phyloP scores from a whole-genome alignment of 2,888 invertebrate genomes.

The Cybosia mesomella region DNA sequence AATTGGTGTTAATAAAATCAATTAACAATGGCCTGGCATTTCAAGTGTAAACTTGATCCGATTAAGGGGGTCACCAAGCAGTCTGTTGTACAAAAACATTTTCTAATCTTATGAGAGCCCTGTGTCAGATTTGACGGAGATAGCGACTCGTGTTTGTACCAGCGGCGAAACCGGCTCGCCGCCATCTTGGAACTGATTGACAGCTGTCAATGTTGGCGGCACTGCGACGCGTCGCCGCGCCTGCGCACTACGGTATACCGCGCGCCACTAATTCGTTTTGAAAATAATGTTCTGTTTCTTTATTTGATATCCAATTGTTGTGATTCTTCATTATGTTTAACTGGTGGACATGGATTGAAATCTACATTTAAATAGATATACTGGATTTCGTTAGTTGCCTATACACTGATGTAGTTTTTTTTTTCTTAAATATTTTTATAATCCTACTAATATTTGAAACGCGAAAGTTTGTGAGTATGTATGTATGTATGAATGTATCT shows the following conservation, averaged over 20 bases:
- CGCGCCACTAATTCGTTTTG: conserved; percentile 73
- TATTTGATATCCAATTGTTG: conserved; percentile 35
- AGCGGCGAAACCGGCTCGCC: conserved; percentile 75
- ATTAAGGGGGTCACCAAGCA: conserved; percentile 48
- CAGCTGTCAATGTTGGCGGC: conserved; percentile 87
- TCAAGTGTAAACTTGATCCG: conserved; percentile 43
- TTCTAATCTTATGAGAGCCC: conserved; percentile 58
- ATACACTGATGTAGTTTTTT: neutral
- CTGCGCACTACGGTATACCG: conserved; percentile 68
- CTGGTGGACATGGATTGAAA: conserved; percentile 2
- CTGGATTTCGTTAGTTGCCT: neutral
- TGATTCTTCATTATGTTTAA: conserved; percentile 19
- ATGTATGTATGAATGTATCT: too few relatives aligned
- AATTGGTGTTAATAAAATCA: conserved; percentile 42
- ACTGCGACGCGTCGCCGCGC: conserved; percentile 83
- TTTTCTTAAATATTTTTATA: neutral
- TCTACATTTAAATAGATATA: conserved; percentile 10
- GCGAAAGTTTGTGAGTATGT: too few relatives aligned
- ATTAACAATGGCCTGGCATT: conserved; percentile 43
- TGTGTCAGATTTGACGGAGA: conserved; percentile 70
- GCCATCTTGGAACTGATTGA: conserved; percentile 86
- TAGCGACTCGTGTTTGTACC: conserved; percentile 61
- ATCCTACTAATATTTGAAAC: neutral
- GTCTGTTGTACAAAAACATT: conserved; percentile 49
- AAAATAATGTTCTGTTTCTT: conserved; percentile 54